A percentile compares a stretch with the other conserved stretches of the same genome.
These are phyloP conservation scores for Mizuhopecten yessoensis DNA, from an alignment of 1,140 invertebrate species.

Conservation along the genomic window DNA sequence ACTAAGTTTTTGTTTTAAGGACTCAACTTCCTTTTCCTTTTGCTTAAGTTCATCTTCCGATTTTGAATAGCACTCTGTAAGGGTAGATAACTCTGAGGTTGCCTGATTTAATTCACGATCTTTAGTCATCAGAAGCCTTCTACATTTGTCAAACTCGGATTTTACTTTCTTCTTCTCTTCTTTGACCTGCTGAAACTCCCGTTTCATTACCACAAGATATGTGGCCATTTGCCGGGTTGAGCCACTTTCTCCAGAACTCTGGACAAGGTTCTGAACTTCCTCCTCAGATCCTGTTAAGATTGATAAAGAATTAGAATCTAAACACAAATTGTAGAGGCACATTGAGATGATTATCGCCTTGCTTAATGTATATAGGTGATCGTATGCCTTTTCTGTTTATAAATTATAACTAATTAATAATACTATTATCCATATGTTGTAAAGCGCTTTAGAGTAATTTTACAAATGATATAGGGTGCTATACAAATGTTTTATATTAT, in stretches of 20 bases:
- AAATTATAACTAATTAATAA: no score
- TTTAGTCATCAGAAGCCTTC: conserved; percentile 59
- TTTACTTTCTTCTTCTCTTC: conserved; percentile 66
- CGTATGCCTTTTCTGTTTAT: no score
- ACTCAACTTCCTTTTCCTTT: conserved; percentile 68
- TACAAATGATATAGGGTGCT: no score
- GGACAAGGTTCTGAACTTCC: conserved; percentile 64
- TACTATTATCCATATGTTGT: no score
- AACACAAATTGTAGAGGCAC: no score
- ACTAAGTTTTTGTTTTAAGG: conserved; percentile 60
- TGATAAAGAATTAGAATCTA: no score
- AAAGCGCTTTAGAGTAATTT: no score
- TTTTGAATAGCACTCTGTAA: conserved; percentile 54
- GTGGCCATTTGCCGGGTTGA: conserved; percentile 64
- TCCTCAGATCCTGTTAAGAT: conserved; percentile 67
- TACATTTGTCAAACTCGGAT: conserved; percentile 64
- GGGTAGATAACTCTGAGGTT: conserved; percentile 44
- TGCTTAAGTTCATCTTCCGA: conserved; percentile 68
- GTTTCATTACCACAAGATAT: conserved; percentile 67
- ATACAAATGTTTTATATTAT: no score
- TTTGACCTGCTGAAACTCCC: conserved; percentile 71
- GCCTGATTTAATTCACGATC: conserved; percentile 57
- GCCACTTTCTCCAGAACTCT: conserved; percentile 59
- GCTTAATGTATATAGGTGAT: no score
- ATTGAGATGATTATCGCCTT: no score